These are phyloP conservation scores for Montipora capitata DNA, from an alignment of 92 coral and sea anemone genomes.

Conservation along the genomic window DNA sequence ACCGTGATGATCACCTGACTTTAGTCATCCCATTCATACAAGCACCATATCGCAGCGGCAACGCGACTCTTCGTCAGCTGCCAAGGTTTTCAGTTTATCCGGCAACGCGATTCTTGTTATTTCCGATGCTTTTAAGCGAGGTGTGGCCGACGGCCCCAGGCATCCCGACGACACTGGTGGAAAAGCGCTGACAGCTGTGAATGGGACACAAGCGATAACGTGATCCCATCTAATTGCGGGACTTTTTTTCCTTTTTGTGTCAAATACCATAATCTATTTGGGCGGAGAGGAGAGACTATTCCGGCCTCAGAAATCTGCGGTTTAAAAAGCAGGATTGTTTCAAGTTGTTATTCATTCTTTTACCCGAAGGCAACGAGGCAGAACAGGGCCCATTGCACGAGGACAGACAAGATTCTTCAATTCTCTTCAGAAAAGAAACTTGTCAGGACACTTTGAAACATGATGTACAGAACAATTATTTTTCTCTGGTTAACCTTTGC, in stretches of 20 bases:
- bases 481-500: slow-evolving; percentile 20
- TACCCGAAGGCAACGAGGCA: slow-evolving; percentile 21
- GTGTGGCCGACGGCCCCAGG: slow-evolving; percentile 1
- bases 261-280: slow-evolving; percentile 9
- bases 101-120: slow-evolving; percentile 20
- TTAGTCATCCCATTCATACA: not conserved
- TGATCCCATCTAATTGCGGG: slow-evolving; percentile 1
- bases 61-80: not conserved
- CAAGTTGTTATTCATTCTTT: slow-evolving; percentile 8
- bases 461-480: slow-evolving; percentile 23
- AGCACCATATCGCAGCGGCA: not conserved
- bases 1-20: slow-evolving; percentile 30
- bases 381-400: not conserved
- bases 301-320: slow-evolving; percentile 54
- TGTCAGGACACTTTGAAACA: not conserved
- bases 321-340: not conserved
- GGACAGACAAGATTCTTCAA: not conserved
- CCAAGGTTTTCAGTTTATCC: not conserved
- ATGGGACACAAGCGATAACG: not conserved
- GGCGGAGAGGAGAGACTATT: not conserved
- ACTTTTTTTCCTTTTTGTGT: slow-evolving; percentile 16
- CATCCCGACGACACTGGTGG: not conserved
- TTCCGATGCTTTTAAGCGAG: slow-evolving; percentile 14
- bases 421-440: not conserved
- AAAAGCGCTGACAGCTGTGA: slow-evolving; percentile 11